Evolutionary conservation across 2,797 vertebrate genomes (phyloP).

Genomic region (Columba guinea): DNA sequence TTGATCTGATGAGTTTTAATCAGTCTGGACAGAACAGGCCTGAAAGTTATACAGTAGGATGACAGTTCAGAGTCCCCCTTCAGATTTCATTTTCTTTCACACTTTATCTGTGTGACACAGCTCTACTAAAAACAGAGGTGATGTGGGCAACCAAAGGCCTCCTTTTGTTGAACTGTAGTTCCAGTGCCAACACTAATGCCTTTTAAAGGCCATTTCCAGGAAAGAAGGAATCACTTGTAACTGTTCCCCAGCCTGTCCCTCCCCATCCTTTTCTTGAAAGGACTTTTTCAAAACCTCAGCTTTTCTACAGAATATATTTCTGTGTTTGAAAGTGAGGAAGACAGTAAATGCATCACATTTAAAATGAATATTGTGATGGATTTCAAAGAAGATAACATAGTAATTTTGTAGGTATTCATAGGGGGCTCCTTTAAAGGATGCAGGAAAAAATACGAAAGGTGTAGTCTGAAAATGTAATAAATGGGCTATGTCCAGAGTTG

Average conservation of each 20-base stretch:
- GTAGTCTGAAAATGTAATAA: not conserved
- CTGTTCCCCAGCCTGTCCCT: not conserved
- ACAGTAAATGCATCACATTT: not conserved
- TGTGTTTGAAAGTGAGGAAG: not conserved
- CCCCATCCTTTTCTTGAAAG: not conserved
- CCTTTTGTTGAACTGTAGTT: not conserved
- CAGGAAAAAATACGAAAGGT: not conserved
- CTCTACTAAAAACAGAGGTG: not conserved
- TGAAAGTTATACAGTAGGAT: not conserved
- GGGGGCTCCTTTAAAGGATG: not conserved
- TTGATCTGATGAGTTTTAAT: not conserved
- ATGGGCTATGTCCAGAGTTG: too few relatives aligned
- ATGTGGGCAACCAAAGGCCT: not conserved
- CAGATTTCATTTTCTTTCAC: not conserved
- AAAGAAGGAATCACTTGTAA: not conserved
- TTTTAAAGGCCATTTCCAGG: slow-evolving; percentile 14
- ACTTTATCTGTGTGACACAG: not conserved
- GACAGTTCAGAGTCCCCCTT: not conserved
- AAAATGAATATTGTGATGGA: not conserved
- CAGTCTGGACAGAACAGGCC: not conserved
- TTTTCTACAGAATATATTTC: not conserved
- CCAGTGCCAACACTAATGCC: not conserved
- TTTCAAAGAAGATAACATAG: not conserved
- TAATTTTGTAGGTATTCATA: not conserved
- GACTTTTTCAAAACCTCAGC: not conserved